Conservation (phyloP, 2,888 invertebrate species). For the Saturnia japonica region DNA sequence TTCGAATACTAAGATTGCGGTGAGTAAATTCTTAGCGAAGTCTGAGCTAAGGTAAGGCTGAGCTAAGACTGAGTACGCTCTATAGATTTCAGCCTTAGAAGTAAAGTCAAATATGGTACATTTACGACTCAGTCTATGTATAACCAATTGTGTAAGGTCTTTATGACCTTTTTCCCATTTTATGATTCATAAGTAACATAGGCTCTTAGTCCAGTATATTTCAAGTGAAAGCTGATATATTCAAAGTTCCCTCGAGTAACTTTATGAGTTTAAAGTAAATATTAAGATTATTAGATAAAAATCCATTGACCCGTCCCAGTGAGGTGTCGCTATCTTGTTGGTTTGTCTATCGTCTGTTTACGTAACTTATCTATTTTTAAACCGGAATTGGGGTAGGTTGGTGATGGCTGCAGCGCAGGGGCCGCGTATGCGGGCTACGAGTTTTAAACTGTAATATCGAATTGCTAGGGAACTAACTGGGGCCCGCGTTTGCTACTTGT, state of each 20-base stretch:
- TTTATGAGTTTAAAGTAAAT: conserved; percentile 13
- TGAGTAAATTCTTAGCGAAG: too few species aligned
- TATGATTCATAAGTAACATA: too few species aligned
- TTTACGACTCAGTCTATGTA: too few species aligned
- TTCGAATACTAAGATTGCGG: too few species aligned
- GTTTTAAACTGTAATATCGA: conserved; percentile 9
- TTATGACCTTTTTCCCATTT: too few species aligned
- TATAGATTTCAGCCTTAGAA: too few species aligned
- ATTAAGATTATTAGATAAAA: conserved; percentile 20
- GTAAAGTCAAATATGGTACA: too few species aligned
- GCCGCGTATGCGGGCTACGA: conserved; percentile 18
- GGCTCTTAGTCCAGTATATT: background rate
- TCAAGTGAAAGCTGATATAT: background rate
- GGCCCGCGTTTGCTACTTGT: background rate
- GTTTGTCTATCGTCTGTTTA: conserved; percentile 32
- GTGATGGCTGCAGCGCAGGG: conserved; percentile 16
- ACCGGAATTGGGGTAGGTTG: conserved; percentile 44
- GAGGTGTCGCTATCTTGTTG: conserved; percentile 16
- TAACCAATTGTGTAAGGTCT: too few species aligned
- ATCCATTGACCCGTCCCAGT: conserved; percentile 18
- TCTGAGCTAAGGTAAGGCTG: too few species aligned
- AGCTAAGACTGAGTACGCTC: too few species aligned
- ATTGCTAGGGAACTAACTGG: background rate
- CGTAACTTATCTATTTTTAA: conserved; percentile 40
- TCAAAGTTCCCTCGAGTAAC: background rate